phyloP scores from a whole-genome alignment of 2,797 vertebrate species.

The Euthynnus affinis region DNA sequence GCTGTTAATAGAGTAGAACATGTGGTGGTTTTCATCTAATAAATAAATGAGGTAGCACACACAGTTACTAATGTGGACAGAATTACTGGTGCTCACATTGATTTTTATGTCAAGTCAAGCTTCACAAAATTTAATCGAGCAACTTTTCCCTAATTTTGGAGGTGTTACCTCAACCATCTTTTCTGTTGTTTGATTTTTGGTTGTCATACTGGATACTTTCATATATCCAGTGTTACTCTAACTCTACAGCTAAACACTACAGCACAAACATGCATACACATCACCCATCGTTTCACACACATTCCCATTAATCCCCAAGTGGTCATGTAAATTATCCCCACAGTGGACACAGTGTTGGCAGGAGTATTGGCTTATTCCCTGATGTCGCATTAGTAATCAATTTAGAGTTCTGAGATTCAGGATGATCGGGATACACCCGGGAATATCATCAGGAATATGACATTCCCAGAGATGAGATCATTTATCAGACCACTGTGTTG shows the following conservation, averaged over 20 bases:
- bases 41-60: background rate
- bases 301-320: conserved; percentile 26
- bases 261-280: conserved; percentile 13
- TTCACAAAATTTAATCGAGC: no score
- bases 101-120: no score
- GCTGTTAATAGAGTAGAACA: background rate
- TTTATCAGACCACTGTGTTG: conserved; percentile 78
- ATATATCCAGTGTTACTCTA: no score
- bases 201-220: no score
- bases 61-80: no score
- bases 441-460: conserved; percentile 68
- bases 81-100: no score
- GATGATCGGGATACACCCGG: conserved; percentile 43
- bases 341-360: conserved; percentile 38
- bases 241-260: no score
- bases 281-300: conserved; percentile 6
- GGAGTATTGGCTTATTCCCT: conserved; percentile 62
- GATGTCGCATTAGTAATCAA: conserved; percentile 61
- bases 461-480: conserved; percentile 70
- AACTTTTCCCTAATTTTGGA: no score
- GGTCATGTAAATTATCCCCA: conserved; percentile 54
- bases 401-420: conserved; percentile 58
- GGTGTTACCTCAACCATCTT: no score
- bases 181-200: no score
- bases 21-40: background rate